Conservation (phyloP, 2,888 invertebrate genomes). For the Dasysyrphus tricinctus region DNA sequence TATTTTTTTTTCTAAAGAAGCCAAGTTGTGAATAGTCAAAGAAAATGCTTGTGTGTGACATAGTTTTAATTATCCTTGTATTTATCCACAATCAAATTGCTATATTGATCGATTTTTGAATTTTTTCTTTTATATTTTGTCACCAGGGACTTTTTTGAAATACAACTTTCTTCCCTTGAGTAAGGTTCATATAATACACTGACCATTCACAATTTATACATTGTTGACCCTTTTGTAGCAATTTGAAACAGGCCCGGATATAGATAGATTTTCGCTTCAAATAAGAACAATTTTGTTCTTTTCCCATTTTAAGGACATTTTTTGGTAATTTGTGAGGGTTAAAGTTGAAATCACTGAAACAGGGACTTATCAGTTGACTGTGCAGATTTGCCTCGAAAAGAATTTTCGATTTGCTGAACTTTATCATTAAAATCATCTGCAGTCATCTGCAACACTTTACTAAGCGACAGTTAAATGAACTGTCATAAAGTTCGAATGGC, state of each 20-base stretch:
- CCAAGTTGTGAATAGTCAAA: neutral
- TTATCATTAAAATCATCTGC: no score
- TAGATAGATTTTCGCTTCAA: neutral
- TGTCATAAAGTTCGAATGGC: no score
- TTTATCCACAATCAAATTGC: constrained; percentile 24
- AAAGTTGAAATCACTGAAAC: no score
- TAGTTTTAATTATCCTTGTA: neutral
- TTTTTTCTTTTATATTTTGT: neutral
- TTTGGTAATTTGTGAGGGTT: no score
- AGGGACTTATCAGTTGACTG: no score
- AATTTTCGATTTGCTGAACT: no score
- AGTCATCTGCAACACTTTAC: no score
- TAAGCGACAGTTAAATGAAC: no score
- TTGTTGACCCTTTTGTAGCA: constrained; percentile 9
- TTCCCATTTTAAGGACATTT: no score
- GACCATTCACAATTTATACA: constrained; percentile 30
- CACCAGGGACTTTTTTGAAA: constrained; percentile 2
- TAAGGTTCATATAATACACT: constrained; percentile 16
- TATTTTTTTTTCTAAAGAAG: neutral
- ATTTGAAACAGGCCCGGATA: neutral
- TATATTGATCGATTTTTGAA: constrained; percentile 30
- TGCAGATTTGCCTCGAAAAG: no score
- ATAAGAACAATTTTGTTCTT: neutral
- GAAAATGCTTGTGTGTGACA: neutral
- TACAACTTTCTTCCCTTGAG: constrained; percentile 7